phyloP scores from a whole-genome alignment of 2,113 vertebrate genomes.

The Fulmarus glacialis region DNA sequence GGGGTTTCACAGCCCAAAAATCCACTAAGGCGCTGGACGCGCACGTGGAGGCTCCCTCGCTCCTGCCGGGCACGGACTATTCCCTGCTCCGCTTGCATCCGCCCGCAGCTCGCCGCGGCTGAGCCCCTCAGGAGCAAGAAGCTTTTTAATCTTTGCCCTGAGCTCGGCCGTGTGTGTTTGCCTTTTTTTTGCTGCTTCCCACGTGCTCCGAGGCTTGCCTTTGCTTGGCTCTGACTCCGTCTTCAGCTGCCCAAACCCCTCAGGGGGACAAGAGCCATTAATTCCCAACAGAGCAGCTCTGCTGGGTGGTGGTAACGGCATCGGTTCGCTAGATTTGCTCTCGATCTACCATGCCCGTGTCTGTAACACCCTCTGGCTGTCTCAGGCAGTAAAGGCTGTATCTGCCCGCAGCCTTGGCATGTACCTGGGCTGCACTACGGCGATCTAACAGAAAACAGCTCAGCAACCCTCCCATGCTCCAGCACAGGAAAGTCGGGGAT shows the following conservation, averaged over 20 bases:
- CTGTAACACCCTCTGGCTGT: background rate
- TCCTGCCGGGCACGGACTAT: background rate
- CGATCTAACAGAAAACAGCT: background rate
- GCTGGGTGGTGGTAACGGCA: background rate
- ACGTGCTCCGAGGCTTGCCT: fast-evolving
- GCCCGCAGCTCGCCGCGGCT: background rate
- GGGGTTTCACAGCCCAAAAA: background rate
- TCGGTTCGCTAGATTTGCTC: background rate
- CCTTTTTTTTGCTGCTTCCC: background rate
- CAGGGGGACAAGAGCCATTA: background rate
- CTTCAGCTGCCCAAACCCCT: background rate
- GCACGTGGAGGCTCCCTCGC: background rate
- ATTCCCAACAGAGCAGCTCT: background rate
- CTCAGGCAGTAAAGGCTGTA: background rate
- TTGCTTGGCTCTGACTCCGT: background rate
- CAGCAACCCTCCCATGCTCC: background rate
- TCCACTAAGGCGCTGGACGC: background rate
- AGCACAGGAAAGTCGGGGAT: background rate
- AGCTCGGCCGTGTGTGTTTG: background rate
- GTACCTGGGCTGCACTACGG: background rate
- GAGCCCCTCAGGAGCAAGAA: background rate
- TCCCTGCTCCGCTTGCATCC: background rate
- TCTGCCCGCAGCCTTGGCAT: background rate
- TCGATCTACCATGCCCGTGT: background rate
- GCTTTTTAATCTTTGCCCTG: background rate